Conservation (phyloP, 1,140 invertebrate species). For the Magallana ariakensis region DNA sequence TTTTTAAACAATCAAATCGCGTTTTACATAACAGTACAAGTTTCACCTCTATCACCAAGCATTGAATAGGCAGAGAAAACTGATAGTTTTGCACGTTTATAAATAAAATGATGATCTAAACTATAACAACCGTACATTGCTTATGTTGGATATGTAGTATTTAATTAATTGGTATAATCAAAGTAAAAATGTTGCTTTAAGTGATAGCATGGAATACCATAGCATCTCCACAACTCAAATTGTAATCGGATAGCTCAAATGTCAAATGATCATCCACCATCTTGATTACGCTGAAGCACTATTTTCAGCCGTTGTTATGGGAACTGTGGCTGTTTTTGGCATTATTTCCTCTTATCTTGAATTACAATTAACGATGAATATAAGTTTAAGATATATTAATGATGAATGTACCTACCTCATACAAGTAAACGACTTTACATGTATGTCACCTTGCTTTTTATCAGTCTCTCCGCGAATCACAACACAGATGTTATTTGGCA, state of each 20-base stretch:
- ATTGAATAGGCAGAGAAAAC: too few species aligned
- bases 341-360: background rate
- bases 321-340: slow-evolving; percentile 38
- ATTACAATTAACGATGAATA: background rate
- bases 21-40: too few species aligned
- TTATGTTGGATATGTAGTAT: too few species aligned
- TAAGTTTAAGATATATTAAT: too few species aligned
- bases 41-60: too few species aligned
- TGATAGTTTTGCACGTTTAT: too few species aligned
- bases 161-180: too few species aligned
- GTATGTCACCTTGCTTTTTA: background rate
- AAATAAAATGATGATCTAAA: too few species aligned
- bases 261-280: slow-evolving; percentile 37
- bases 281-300: slow-evolving; percentile 49
- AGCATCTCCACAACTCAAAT: background rate
- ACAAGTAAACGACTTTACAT: background rate
- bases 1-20: too few species aligned
- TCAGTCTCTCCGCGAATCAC: background rate
- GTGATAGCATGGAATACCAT: too few species aligned
- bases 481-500: background rate
- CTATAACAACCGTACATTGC: too few species aligned
- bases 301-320: slow-evolving; percentile 52
- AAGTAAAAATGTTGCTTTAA: too few species aligned
- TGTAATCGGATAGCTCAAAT: slow-evolving; percentile 42
- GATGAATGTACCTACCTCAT: background rate